Percentiles rank a stretch among this genome's conserved stretches.
Evolutionary conservation across 2,888 invertebrate species (phyloP).

Genomic region (Ichneumon xanthorius): DNA sequence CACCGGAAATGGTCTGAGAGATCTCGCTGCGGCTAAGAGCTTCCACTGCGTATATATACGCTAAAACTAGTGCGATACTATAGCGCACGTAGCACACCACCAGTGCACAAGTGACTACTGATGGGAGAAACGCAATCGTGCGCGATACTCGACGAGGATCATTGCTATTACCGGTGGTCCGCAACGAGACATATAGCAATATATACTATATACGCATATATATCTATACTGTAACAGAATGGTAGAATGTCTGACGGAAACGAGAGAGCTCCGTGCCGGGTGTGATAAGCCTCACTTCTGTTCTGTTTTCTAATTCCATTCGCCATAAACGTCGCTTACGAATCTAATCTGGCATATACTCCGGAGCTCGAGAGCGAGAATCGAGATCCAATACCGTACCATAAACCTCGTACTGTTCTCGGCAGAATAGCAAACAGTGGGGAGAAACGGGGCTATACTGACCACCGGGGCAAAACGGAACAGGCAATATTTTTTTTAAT

Average conservation of each 20-base stretch:
- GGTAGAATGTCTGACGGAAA: conserved; percentile 33
- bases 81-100: neutral
- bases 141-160: conserved; percentile 57
- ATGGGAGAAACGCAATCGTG: conserved; percentile 63
- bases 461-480: neutral
- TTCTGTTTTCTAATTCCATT: conserved; percentile 77
- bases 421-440: neutral
- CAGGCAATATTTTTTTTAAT: neutral
- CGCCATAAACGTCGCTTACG: conserved; percentile 78
- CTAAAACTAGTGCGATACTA: conserved; percentile 10
- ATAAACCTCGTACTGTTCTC: conserved; percentile 18
- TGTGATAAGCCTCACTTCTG: conserved; percentile 66
- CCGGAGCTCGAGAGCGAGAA: conserved; percentile 41
- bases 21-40: conserved; percentile 50
- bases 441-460: neutral
- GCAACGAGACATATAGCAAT: conserved; percentile 7
- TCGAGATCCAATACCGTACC: conserved; percentile 43
- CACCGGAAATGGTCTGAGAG: conserved; percentile 67
- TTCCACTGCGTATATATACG: conserved; percentile 11
- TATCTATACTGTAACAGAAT: conserved; percentile 15
- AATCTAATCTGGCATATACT: conserved; percentile 77
- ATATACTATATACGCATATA: neutral
- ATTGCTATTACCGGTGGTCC: conserved; percentile 23
- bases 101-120: conserved; percentile 40
- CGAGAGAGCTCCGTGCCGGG: conserved; percentile 35